These are phyloP conservation scores for Xylota segnis DNA, from an alignment of 2,888 invertebrate genomes.

Conservation along the genomic window DNA sequence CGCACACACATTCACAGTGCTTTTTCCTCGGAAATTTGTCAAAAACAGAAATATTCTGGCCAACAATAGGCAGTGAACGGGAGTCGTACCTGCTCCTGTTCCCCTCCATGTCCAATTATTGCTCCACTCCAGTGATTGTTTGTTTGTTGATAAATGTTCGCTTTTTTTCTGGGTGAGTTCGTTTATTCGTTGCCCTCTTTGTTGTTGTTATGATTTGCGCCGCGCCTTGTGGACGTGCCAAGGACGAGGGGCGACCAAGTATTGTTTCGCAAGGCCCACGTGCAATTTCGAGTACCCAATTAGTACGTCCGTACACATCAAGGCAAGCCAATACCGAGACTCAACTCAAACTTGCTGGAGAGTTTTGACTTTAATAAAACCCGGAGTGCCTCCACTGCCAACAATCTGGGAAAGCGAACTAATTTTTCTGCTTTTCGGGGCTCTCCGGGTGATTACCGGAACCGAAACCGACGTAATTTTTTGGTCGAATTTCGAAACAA, in stretches of 20 bases:
- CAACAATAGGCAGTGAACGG: constrained; percentile 40
- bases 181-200: neutral
- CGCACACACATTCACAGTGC: constrained; percentile 21
- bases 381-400: constrained; percentile 4
- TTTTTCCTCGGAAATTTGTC: constrained; percentile 39
- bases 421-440: constrained; percentile 22
- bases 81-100: constrained; percentile 10
- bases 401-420: constrained; percentile 37
- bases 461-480: constrained; percentile 19
- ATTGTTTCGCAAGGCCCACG: constrained; percentile 47
- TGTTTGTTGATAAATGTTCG: constrained; percentile 48
- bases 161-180: constrained; percentile 47
- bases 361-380: constrained; percentile 37
- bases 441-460: constrained; percentile 22
- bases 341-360: constrained; percentile 8
- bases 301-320: constrained; percentile 39
- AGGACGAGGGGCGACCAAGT: constrained; percentile 7
- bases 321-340: constrained; percentile 1
- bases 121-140: constrained; percentile 37
- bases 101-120: neutral
- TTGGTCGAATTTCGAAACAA: constrained; percentile 54
- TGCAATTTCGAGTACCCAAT: constrained; percentile 71
- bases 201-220: constrained; percentile 32
- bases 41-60: constrained; percentile 48
- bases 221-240: constrained; percentile 25